Conservation (phyloP, 2,888 invertebrate genomes). For the Idaea dimidiata region DNA sequence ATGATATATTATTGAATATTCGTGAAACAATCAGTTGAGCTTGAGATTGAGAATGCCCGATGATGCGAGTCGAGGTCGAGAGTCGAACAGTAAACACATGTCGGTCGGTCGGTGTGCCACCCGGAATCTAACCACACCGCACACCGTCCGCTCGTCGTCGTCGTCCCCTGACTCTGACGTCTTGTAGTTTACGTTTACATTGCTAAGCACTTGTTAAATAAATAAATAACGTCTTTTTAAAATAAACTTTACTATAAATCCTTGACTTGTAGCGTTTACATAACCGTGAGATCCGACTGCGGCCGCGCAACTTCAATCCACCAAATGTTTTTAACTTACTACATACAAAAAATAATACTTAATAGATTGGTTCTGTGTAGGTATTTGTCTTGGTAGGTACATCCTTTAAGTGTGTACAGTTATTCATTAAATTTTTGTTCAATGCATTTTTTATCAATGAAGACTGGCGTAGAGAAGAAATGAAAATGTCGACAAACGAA, state of each 20-base stretch:
- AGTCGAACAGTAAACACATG: conserved; percentile 37
- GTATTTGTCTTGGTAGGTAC: neutral
- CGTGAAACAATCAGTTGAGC: neutral
- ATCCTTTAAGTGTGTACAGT: neutral
- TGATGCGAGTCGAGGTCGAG: neutral
- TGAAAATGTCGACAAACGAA: too few species aligned
- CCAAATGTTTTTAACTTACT: neutral
- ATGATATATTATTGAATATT: neutral
- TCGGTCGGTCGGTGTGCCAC: conserved; percentile 43
- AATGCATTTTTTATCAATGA: too few species aligned
- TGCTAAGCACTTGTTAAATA: conserved; percentile 76
- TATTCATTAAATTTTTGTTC: neutral
- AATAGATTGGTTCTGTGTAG: neutral
- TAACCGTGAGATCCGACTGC: conserved; percentile 56
- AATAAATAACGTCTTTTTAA: conserved; percentile 74
- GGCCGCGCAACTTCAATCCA: conserved; percentile 6
- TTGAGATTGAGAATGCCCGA: neutral
- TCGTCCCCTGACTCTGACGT: conserved; percentile 43
- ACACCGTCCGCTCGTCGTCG: too few species aligned
- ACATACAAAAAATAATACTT: neutral
- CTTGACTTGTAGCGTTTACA: conserved; percentile 69
- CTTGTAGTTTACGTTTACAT: conserved; percentile 68
- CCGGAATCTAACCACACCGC: conserved; percentile 45
- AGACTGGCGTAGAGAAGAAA: too few species aligned
- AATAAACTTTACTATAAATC: conserved; percentile 72